These are phyloP conservation scores for Diarsia mendica DNA, from an alignment of 2,888 invertebrate genomes.

Conservation along the genomic window DNA sequence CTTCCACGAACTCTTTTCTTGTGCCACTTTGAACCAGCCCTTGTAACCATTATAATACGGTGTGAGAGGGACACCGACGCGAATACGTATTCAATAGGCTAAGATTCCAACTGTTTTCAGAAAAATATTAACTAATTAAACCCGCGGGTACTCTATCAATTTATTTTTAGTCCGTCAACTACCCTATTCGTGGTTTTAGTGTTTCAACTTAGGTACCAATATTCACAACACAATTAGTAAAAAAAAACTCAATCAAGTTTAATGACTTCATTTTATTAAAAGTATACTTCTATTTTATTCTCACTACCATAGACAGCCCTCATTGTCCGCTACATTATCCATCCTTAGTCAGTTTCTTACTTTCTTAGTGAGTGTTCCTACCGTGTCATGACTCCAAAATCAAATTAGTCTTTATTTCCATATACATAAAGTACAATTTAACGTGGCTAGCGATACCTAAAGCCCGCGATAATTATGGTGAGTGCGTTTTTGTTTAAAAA, in stretches of 20 bases:
- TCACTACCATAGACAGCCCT: slow-evolving; percentile 57
- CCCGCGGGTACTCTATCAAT: too few species aligned
- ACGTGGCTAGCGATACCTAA: too few species aligned
- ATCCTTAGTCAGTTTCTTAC: slow-evolving; percentile 31
- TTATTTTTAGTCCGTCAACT: too few species aligned
- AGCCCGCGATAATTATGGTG: background rate
- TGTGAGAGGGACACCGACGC: too few species aligned
- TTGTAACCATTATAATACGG: too few species aligned
- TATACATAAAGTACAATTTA: background rate
- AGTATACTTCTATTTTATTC: slow-evolving; percentile 51
- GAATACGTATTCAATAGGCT: too few species aligned
- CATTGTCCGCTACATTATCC: slow-evolving; percentile 51
- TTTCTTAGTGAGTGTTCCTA: slow-evolving; percentile 34
- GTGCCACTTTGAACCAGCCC: too few species aligned
- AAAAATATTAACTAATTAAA: too few species aligned
- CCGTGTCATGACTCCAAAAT: slow-evolving; percentile 6
- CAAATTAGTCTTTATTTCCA: background rate
- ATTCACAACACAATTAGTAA: background rate
- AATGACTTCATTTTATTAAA: slow-evolving; percentile 53
- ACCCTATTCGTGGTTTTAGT: background rate
- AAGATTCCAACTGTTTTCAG: too few species aligned
- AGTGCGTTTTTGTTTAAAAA: background rate
- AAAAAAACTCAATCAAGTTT: slow-evolving; percentile 29
- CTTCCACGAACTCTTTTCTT: too few species aligned
- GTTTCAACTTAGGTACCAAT: background rate